These are phyloP conservation scores for Mormyrus hasselquistii DNA, from an alignment of 2,797 vertebrate genomes.

Conservation along the genomic window DNA sequence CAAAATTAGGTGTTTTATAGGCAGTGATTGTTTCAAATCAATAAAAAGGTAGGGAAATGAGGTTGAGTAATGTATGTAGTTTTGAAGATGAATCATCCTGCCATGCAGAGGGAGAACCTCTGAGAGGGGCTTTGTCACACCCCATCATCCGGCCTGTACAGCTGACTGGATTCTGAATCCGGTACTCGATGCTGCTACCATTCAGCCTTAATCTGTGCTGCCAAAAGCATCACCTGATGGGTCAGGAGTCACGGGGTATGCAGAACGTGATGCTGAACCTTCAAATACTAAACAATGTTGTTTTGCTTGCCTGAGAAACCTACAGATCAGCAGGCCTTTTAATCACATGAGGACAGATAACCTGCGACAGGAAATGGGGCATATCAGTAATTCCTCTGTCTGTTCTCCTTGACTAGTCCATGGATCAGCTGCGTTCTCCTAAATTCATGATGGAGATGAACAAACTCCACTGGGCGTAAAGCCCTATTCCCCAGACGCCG, in stretches of 20 bases:
- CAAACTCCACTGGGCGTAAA: background rate
- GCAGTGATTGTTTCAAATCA: background rate
- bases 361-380: background rate
- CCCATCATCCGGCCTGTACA: background rate
- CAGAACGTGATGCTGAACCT: background rate
- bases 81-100: background rate
- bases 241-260: background rate
- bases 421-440: background rate
- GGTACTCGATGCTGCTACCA: background rate
- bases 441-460: constrained; percentile 12
- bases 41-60: background rate
- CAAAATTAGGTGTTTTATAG: background rate
- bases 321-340: background rate
- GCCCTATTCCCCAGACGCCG: background rate
- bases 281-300: background rate
- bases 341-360: background rate
- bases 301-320: background rate
- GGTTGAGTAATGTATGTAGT: background rate
- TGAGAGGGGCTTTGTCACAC: background rate
- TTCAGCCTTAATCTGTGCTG: background rate
- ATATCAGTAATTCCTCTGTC: background rate
- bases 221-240: background rate
- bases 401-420: background rate
- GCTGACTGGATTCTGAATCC: background rate
- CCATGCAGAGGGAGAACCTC: background rate